Base-by-base conservation (phyloP, 2,888 invertebrate species). In the Chalcosyrphus nemorum region DNA sequence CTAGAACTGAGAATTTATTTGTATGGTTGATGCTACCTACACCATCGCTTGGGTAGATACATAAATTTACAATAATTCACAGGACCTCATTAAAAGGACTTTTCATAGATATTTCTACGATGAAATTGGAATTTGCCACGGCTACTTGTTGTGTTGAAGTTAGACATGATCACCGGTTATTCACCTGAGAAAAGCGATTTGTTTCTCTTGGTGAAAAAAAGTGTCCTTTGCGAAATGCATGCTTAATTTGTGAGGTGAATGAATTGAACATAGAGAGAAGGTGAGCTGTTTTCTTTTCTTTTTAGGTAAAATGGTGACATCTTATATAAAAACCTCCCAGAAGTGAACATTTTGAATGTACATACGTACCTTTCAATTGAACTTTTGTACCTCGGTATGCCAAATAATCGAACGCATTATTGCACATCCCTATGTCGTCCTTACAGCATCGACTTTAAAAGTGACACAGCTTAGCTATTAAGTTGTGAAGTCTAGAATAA, bases 11-110 rank as follows among this genome's bases (percentile, higher is more conserved):
- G 43, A 59, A 80, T 77, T 70, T 71, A 50, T 65, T 52, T 78
- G 13, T 47, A 11, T n/a, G n/a, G n/a, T n/a, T n/a, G n/a, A n/a
- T 7, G 45, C 57, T 65, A 75, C 81, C 81, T 81, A 75, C 63
- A 81, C 35, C 56, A 43, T 35, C 7, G 38, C 41, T 68, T 38
- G 6, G 47, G n/a, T 68, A 21, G 52, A 32, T 41, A 52, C 75
- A 82, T 82, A 82, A 74, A 82, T 82, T 82, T 77, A 47, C 65
- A 75, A 84, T 84, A 84, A 80, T 84, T 84, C 84, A 84, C 84
- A 80, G 84, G 70, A 54, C 43, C 80, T 78, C 68, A 52, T 84
- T 80, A 78, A 74, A 24, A 59, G 74, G 45, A 80, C 57, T 74
- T 68, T 75, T 80, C 80, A 75, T 54, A 65, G 57, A 27, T 27